Evolutionary conservation across 2,797 vertebrate genomes (phyloP).

Genomic region (Threskiornis aethiopicus): DNA sequence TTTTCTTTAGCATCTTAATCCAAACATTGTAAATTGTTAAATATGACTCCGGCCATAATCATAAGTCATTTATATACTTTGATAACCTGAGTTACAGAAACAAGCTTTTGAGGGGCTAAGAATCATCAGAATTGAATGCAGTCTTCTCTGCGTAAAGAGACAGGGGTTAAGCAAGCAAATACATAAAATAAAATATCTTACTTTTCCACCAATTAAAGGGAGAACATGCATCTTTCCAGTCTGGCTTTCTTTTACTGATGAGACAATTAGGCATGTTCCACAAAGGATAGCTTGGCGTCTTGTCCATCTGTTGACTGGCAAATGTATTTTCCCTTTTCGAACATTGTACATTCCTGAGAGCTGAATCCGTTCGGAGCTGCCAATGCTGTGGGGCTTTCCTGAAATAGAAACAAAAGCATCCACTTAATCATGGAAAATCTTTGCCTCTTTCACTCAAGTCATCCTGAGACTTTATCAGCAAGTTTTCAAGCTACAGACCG

Average conservation of each 20-base stretch:
- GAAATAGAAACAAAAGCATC: conserved; percentile 70
- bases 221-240: conserved; percentile 97
- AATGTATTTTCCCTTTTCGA: conserved; percentile 97
- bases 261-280: conserved; percentile 96
- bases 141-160: neutral
- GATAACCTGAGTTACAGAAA: neutral
- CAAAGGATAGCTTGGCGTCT: conserved; percentile 95
- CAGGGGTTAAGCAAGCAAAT: neutral
- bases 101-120: neutral
- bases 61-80: neutral
- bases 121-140: neutral
- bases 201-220: conserved; percentile 96
- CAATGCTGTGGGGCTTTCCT: conserved; percentile 92
- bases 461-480: neutral
- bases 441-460: neutral
- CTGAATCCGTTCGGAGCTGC: conserved; percentile 91
- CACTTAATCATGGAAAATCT: conserved; percentile 38
- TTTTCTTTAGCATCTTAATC: neutral
- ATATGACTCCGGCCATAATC: neutral
- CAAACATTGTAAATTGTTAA: neutral
- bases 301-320: conserved; percentile 96
- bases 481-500: neutral
- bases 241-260: conserved; percentile 94
- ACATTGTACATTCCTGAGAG: conserved; percentile 95
- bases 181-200: conserved; percentile 64